These are phyloP conservation scores for Pantherophis vulpinus DNA, from an alignment of 2,797 vertebrate species.

Conservation along the genomic window DNA sequence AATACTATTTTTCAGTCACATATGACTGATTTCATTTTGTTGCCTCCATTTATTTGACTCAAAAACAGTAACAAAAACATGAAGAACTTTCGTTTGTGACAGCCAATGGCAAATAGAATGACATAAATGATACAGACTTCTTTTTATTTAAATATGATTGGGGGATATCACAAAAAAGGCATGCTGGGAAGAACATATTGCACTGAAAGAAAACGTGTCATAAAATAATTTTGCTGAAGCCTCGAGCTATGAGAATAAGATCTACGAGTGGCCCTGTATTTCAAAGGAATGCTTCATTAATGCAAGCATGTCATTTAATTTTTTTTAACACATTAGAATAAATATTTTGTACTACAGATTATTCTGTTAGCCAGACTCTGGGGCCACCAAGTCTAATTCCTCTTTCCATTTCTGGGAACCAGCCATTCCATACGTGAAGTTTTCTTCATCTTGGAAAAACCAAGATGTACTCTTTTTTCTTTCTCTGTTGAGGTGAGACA, in stretches of 20 bases:
- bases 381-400: neutral
- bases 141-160: slow-evolving; percentile 59
- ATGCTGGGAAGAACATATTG: slow-evolving; percentile 53
- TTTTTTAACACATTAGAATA: neutral
- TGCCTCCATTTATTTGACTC: slow-evolving; percentile 62
- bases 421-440: neutral
- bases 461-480: neutral
- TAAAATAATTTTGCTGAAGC: slow-evolving; percentile 36
- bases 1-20: neutral
- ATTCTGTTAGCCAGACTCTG: neutral
- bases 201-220: slow-evolving; percentile 53
- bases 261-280: neutral
- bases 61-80: slow-evolving; percentile 72
- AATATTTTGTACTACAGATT: neutral
- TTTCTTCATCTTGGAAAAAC: neutral
- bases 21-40: slow-evolving; percentile 36
- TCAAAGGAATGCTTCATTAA: neutral
- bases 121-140: slow-evolving; percentile 74
- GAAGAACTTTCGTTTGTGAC: slow-evolving; percentile 72
- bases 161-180: slow-evolving; percentile 67
- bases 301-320: neutral
- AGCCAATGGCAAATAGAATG: slow-evolving; percentile 72
- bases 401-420: neutral
- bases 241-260: neutral
- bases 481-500: neutral